Conservation (phyloP, 2,113 vertebrate genomes). For the Psophia crepitans region DNA sequence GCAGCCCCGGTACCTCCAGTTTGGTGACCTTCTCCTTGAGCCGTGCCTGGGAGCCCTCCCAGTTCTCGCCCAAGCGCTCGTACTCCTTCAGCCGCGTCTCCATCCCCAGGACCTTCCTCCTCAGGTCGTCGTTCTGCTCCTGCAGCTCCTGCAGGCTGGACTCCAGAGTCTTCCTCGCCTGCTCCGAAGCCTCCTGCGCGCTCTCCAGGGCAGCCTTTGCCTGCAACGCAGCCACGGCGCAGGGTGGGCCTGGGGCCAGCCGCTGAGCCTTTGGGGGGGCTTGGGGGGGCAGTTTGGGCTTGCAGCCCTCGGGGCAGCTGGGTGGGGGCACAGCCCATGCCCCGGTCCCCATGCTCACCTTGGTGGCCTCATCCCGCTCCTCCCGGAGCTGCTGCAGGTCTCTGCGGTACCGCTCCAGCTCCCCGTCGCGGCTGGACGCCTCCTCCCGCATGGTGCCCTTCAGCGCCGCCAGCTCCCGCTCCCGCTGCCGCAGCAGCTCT, state of each 20-base stretch:
- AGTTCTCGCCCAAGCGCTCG: slow-evolving; percentile 64
- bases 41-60: slow-evolving; percentile 67
- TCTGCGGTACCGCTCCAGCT: slow-evolving; percentile 74
- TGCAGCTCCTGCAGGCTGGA: slow-evolving; percentile 59
- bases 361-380: slow-evolving; percentile 69
- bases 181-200: slow-evolving; percentile 26
- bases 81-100: slow-evolving; percentile 75
- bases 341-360: slow-evolving; percentile 47
- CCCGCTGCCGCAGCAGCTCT: slow-evolving; percentile 71
- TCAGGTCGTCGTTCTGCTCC: slow-evolving; percentile 70
- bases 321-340: not conserved
- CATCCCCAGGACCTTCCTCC: slow-evolving; percentile 68
- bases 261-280: not conserved
- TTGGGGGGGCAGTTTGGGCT: not conserved
- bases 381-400: slow-evolving; percentile 77
- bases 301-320: not conserved
- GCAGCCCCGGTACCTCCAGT: slow-evolving; percentile 55
- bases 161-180: slow-evolving; percentile 27
- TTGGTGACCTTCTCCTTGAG: slow-evolving; percentile 73
- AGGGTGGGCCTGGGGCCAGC: not conserved
- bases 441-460: slow-evolving; percentile 67
- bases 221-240: slow-evolving; percentile 3
- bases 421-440: slow-evolving; percentile 76
- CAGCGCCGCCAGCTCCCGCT: slow-evolving; percentile 80
- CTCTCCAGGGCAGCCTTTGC: slow-evolving; percentile 55